Base-by-base conservation (phyloP, 1,140 invertebrate species). In the Macrosteles quadrilineatus region DNA sequence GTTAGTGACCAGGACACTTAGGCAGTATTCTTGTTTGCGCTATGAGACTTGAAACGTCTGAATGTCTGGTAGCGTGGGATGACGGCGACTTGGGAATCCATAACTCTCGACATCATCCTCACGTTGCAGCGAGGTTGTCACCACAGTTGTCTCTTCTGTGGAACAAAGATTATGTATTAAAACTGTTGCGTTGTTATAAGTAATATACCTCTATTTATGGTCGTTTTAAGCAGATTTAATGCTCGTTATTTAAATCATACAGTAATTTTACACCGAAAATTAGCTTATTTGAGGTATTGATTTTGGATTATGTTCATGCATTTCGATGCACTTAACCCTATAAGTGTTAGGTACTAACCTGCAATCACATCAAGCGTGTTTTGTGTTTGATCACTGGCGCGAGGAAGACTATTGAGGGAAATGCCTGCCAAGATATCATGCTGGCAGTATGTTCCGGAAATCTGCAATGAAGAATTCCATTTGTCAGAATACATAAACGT, bases 71-170 rank as follows among this genome's bases (percentile, higher is more conserved):
- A 59, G 21, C 9, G 55, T 30, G n/a, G 55, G 55, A 59, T 59
- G 55, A 21, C 27, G 55, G 2, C 1, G 21, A n/a, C 55, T 25
- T 9, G 55, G 55, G 55, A 59, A 59, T 4, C 55, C 55, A n/a
- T 59, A 59, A 25, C 55, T 59, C 55, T 59, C 55, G 2, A 59
- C 55, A 29, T 59, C 55, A 25, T 59, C 55, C 11, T 59, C 55
- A 3, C 27, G 21, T 25, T 59, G 55, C 12, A 59, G 27, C 23
- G 55, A 59, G 3, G 47, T 11, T 19, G 47, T 50, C 47, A 21
- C 21, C 14, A 29, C 55, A 19, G 11, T 19, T n/a, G 21, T 3
- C 55, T 59, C 55, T 25, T 59, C 55, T 27, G 11, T 23, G 12
- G 47, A 4, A 40, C 17, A 40, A 40, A 9, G 36, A 40, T 40